These are phyloP conservation scores for Heliothis virescens DNA, from an alignment of 1,140 invertebrate genomes.

Conservation along the genomic window DNA sequence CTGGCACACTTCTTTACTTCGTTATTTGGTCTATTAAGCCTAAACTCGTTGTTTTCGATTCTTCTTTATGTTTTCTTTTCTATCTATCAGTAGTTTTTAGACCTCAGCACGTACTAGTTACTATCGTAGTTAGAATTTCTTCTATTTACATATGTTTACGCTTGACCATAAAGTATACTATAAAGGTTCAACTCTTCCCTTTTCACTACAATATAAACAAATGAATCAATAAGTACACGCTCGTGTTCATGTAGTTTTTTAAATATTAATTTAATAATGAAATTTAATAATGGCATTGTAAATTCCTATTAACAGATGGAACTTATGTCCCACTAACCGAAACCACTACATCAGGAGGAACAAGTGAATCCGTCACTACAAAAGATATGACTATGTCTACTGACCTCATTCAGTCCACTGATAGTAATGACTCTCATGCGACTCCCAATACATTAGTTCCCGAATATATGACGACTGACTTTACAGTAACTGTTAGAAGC, in stretches of 20 bases:
- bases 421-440: slow-evolving; percentile 8
- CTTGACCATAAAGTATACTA: slow-evolving; percentile 20
- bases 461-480: slow-evolving; percentile 36
- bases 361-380: slow-evolving; percentile 52
- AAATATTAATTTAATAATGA: slow-evolving; percentile 59
- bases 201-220: neutral
- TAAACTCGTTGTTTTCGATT: slow-evolving; percentile 47
- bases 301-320: slow-evolving; percentile 85
- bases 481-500: slow-evolving; percentile 20
- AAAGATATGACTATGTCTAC: slow-evolving; percentile 51
- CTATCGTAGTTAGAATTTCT: slow-evolving; percentile 40
- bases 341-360: slow-evolving; percentile 62
- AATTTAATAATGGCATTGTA: slow-evolving; percentile 66
- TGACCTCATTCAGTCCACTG: slow-evolving; percentile 22
- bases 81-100: slow-evolving; percentile 26
- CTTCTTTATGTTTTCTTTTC: slow-evolving; percentile 35
- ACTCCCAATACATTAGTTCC: slow-evolving; percentile 17
- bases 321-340: slow-evolving; percentile 83
- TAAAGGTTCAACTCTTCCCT: slow-evolving; percentile 3
- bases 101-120: slow-evolving; percentile 23
- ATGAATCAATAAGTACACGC: neutral
- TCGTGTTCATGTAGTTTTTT: slow-evolving; percentile 13
- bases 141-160: neutral
- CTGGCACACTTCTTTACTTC: slow-evolving; percentile 15
- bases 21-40: slow-evolving; percentile 45